Conservation (phyloP, 2,888 invertebrate genomes). For the Eulithis testata region DNA sequence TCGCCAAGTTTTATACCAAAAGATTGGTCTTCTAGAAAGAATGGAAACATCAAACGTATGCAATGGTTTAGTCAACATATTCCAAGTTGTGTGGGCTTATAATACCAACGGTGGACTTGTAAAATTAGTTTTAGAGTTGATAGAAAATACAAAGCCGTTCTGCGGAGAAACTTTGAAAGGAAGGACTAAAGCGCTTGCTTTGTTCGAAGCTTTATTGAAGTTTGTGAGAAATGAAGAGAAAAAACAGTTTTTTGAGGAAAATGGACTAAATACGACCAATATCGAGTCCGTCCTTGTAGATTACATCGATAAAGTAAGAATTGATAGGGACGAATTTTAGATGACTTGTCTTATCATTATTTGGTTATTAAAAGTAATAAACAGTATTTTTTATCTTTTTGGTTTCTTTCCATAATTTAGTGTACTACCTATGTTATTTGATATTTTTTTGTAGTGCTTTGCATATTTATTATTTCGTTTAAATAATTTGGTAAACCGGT, state of each 20-base stretch:
- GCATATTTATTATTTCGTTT: too few relatives aligned
- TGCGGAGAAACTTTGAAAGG: conserved; percentile 57
- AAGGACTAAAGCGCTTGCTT: conserved; percentile 48
- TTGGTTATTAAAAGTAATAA: too few relatives aligned
- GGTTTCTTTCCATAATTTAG: too few relatives aligned
- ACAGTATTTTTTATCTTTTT: too few relatives aligned
- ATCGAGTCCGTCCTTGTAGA: conserved; percentile 51
- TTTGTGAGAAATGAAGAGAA: conserved; percentile 49
- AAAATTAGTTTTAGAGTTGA: conserved; percentile 54
- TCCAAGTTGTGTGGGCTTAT: conserved; percentile 51
- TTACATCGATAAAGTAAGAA: conserved; percentile 51
- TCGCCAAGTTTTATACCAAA: conserved; percentile 56
- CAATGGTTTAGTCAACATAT: conserved; percentile 64
- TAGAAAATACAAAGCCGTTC: conserved; percentile 61
- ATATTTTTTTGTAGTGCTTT: too few relatives aligned
- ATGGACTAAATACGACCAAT: conserved; percentile 51
- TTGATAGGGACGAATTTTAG: conserved; percentile 63
- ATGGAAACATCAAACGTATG: conserved; percentile 61
- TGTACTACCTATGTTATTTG: too few relatives aligned
- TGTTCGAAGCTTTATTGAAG: conserved; percentile 54
- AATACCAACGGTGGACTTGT: conserved; percentile 48
- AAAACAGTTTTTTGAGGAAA: conserved; percentile 42
- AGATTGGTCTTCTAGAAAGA: conserved; percentile 67
- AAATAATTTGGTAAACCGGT: too few relatives aligned
- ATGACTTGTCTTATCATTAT: background rate